Base-by-base conservation (phyloP, 1,140 invertebrate genomes). In the Colletes gigas region DNA sequence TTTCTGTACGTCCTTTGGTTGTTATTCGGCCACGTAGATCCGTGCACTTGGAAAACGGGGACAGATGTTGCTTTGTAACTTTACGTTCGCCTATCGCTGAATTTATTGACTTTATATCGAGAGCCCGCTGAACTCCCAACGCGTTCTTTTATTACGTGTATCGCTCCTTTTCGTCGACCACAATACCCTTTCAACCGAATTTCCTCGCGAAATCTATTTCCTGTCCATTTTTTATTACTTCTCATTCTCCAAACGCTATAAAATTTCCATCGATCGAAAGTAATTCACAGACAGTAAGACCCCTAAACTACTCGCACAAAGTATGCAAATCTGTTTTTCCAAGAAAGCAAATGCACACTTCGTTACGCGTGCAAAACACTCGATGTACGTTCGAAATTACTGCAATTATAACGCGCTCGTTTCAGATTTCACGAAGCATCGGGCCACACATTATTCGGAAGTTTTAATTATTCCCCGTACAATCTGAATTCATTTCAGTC, bases 91-190 rank as follows among this genome's bases (percentile, higher is more conserved):
- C 19, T 76, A 76, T 76, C 63, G 52, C 39, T 21, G 52, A 68
- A 76, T 76, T 76, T 76, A 68, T 76, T 68, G 63, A 68, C 74
- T 68, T 76, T 76, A 68, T 68, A 68, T 76, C 52, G 63, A 30
- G n/a, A 44, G 15, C n/a, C 7, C 62, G 8, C 9, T 12, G 63
- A 47, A 30, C 52, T 30, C 63, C 41, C 30, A 15, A 65, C 60
- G 50, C 21, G 30, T 74, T 14, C 47, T 14, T 63, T 21, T 50
- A 74, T 74, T 74, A 74, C 1, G 30, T 63, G 47, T 74, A 74
- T 74, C 60, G 30, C 9, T 4, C 47, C 47, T 19, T 74, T 74
- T 55, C 54, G 65, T 74, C n/a, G n/a, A 14, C 14, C 47, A 52
- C 71, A 50, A 65, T 62, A 14, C 30, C 17, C 10, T 44, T 65